A percentile compares a stretch with the other conserved stretches of the same genome.
These are phyloP conservation scores for Drosophila serrata DNA, from an alignment of 1,140 invertebrate species.

Conservation along the genomic window DNA sequence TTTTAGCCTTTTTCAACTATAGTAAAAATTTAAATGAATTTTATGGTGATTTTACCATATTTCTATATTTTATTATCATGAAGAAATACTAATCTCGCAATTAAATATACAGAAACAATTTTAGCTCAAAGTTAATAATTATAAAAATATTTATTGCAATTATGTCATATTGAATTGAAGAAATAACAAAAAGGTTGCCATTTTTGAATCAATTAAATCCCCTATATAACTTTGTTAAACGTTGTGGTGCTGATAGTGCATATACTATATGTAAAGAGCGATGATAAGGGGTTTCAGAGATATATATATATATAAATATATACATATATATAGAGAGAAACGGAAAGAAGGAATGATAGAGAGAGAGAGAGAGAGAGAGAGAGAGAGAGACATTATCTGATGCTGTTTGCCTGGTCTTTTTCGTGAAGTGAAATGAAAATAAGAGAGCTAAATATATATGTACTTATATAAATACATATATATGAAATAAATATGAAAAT, in stretches of 20 bases:
- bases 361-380: not conserved
- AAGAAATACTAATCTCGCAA: too few species aligned
- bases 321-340: too few species aligned
- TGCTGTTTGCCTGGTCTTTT: constrained; percentile 5
- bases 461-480: too few species aligned
- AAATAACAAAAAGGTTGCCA: not conserved
- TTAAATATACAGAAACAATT: not conserved
- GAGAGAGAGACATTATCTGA: not conserved
- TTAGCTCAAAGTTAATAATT: too few species aligned
- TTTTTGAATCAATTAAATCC: not conserved
- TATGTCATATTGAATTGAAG: too few species aligned
- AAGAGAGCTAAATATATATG: not conserved
- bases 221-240: not conserved
- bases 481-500: too few species aligned
- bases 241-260: not conserved
- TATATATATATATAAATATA: too few species aligned
- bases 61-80: too few species aligned
- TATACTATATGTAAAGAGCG: not conserved
- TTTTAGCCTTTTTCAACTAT: not conserved
- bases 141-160: too few species aligned
- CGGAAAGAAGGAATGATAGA: too few species aligned
- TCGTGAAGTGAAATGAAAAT: not conserved
- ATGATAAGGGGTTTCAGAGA: not conserved
- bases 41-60: not conserved
- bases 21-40: not conserved